phyloP scores from a whole-genome alignment of 2,113 vertebrate species.

The Meles meles region DNA sequence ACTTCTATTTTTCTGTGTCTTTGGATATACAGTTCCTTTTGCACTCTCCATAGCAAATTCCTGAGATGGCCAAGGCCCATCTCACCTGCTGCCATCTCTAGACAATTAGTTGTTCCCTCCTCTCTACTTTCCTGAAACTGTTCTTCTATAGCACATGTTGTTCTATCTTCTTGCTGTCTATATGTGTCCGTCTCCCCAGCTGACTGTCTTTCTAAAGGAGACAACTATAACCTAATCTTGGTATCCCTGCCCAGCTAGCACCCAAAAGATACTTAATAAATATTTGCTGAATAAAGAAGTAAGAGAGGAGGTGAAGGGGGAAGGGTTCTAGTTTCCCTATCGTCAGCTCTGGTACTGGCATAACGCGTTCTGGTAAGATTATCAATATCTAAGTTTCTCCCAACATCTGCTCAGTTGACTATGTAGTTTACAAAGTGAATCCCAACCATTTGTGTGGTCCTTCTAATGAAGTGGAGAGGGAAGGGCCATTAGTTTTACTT shows the following conservation, averaged over 20 bases:
- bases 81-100: neutral
- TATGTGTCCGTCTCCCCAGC: neutral
- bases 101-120: neutral
- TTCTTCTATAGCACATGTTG: neutral
- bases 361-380: neutral
- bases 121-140: neutral
- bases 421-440: neutral
- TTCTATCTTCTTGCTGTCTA: neutral
- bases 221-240: neutral
- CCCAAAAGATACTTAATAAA: neutral
- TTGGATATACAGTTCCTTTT: neutral
- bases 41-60: neutral
- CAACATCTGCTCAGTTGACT: constrained; percentile 1
- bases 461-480: neutral
- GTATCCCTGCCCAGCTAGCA: neutral
- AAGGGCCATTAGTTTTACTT: neutral
- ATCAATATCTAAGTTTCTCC: neutral
- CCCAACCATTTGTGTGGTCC: neutral
- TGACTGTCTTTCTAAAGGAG: constrained; percentile 16
- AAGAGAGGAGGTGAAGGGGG: neutral
- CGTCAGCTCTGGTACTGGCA: neutral
- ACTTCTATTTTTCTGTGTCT: neutral
- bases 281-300: constrained; percentile 5
- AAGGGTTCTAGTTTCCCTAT: neutral
- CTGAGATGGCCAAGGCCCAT: neutral